phyloP scores from a whole-genome alignment of 1,140 invertebrate species.

The Cherax destructor region DNA sequence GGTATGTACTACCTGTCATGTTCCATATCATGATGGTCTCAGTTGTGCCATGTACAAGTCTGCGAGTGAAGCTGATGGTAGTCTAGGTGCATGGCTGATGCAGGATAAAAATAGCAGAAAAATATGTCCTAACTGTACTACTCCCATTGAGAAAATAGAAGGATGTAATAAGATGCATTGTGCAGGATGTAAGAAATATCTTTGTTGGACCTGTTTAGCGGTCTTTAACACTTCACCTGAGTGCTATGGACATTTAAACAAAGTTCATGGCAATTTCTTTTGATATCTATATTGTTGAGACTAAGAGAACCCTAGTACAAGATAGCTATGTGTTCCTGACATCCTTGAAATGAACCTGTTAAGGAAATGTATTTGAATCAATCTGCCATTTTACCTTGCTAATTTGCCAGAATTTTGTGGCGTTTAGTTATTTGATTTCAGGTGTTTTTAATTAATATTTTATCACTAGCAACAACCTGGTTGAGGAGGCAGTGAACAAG shows the following conservation, averaged over 20 bases:
- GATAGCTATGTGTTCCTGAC: too few relatives aligned
- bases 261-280: neutral
- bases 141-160: slow-evolving; percentile 26
- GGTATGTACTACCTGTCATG: slow-evolving; percentile 25
- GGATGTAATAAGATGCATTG: slow-evolving; percentile 33
- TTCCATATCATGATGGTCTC: slow-evolving; percentile 39
- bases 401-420: too few relatives aligned
- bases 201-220: slow-evolving; percentile 26
- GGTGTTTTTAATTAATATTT: too few relatives aligned
- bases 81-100: slow-evolving; percentile 13
- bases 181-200: slow-evolving; percentile 7
- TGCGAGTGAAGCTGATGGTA: neutral
- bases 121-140: slow-evolving; percentile 11
- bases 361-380: too few relatives aligned
- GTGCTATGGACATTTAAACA: slow-evolving; percentile 19
- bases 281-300: too few relatives aligned
- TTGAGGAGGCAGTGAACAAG: too few relatives aligned
- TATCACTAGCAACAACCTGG: too few relatives aligned
- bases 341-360: too few relatives aligned
- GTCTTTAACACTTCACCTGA: slow-evolving; percentile 4
- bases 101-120: slow-evolving; percentile 27
- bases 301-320: too few relatives aligned
- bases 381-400: too few relatives aligned
- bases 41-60: slow-evolving; percentile 24
- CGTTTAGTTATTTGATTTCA: too few relatives aligned